Conservation (phyloP, 2,113 vertebrate genomes). For the Ceyx cyanopectus region DNA sequence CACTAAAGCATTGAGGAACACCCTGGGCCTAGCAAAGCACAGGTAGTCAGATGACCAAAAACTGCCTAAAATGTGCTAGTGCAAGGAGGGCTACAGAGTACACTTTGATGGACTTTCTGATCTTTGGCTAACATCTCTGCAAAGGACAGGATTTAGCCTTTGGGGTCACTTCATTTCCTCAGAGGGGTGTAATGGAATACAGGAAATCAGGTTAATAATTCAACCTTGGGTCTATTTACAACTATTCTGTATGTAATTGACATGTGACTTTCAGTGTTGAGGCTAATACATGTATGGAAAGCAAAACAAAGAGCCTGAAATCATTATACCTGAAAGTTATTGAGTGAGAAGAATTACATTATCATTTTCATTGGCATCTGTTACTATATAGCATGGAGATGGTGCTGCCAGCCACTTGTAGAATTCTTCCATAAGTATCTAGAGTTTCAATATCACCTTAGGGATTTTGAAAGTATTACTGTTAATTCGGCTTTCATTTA, state of each 20-base stretch:
- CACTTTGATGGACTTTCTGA: neutral
- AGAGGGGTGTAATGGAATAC: neutral
- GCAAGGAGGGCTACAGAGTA: neutral
- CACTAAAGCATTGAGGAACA: neutral
- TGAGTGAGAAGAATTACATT: neutral
- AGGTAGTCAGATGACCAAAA: neutral
- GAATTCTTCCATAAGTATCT: neutral
- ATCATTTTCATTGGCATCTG: neutral
- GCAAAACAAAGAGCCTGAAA: neutral
- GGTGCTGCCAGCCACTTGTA: conserved; percentile 1
- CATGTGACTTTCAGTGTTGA: neutral
- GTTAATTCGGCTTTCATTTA: conserved; percentile 48
- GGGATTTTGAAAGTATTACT: conserved; percentile 9
- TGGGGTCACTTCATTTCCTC: neutral
- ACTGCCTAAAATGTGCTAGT: neutral
- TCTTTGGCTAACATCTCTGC: neutral
- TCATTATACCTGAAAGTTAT: neutral
- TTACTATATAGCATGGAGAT: neutral
- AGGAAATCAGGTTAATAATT: neutral
- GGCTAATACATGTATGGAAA: neutral
- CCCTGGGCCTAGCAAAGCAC: neutral
- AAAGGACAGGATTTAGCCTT: neutral
- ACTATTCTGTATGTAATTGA: neutral
- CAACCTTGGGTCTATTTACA: neutral
- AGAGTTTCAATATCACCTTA: neutral